Conservation (phyloP, 1,140 invertebrate genomes). For the Drosophila tani region DNA sequence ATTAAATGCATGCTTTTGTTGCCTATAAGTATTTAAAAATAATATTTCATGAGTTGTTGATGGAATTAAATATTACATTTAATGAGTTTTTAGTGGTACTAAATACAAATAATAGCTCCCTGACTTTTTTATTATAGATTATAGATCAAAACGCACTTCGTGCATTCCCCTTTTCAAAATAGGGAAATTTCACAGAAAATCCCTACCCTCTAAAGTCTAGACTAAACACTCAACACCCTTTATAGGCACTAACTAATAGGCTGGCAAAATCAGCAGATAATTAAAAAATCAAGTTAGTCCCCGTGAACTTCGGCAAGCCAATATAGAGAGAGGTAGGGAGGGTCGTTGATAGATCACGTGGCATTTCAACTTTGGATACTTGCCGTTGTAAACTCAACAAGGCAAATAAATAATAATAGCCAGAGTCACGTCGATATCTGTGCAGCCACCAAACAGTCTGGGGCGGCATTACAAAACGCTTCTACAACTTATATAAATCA, state of each 20-base stretch:
- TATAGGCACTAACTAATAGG: neutral
- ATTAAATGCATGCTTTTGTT: too few species aligned
- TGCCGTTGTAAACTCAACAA: slow-evolving; percentile 1
- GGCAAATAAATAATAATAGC: slow-evolving; percentile 19
- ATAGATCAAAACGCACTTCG: neutral
- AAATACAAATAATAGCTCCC: too few species aligned
- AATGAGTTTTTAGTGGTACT: too few species aligned
- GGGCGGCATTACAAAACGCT: slow-evolving; percentile 33
- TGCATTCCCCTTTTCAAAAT: neutral
- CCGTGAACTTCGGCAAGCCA: slow-evolving; percentile 17
- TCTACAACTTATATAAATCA: slow-evolving; percentile 36
- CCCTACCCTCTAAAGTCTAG: neutral
- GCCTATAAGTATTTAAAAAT: too few species aligned
- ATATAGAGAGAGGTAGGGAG: neutral
- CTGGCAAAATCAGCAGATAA: slow-evolving; percentile 8
- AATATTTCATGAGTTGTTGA: too few species aligned
- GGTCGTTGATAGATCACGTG: slow-evolving; percentile 24
- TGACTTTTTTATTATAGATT: neutral
- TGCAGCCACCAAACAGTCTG: slow-evolving; percentile 41
- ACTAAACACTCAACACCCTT: neutral
- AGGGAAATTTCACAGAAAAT: neutral
- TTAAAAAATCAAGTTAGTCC: slow-evolving; percentile 20
- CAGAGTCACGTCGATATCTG: slow-evolving; percentile 1
- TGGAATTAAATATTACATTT: too few species aligned
- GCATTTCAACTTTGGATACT: slow-evolving; percentile 28